These are phyloP conservation scores for Lepus townsendii DNA, from an alignment of 2,797 vertebrate genomes.

Conservation along the genomic window DNA sequence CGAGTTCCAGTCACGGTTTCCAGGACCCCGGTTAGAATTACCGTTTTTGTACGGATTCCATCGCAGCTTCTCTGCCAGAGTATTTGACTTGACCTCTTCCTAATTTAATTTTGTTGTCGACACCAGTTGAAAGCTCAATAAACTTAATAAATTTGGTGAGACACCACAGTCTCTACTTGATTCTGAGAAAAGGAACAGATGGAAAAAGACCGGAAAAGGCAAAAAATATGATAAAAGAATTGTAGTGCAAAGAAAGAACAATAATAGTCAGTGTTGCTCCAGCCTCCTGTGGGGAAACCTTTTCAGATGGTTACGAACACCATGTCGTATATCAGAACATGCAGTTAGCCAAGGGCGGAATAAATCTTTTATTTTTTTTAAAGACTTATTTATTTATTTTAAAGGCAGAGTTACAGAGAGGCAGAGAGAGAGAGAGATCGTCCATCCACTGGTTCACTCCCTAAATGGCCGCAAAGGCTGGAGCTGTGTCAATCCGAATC, in stretches of 20 bases:
- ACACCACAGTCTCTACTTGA: slow-evolving; percentile 50
- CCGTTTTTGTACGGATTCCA: background rate
- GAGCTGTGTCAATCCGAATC: too few relatives aligned
- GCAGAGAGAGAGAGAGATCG: too few relatives aligned
- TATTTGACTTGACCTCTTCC: slow-evolving; percentile 21
- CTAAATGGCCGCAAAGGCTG: too few relatives aligned
- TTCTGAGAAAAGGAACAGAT: slow-evolving; percentile 63
- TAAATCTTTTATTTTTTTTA: background rate
- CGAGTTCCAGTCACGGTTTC: slow-evolving; percentile 7
- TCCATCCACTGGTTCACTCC: too few relatives aligned
- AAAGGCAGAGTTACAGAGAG: too few relatives aligned
- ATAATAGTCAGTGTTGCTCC: background rate
- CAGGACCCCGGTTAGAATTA: slow-evolving; percentile 7
- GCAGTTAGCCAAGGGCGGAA: background rate
- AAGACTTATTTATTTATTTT: too few relatives aligned
- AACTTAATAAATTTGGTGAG: slow-evolving; percentile 61
- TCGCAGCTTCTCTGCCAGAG: slow-evolving; percentile 23
- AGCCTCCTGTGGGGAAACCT: background rate
- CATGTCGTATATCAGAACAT: background rate
- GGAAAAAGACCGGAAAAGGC: background rate
- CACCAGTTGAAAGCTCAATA: slow-evolving; percentile 31
- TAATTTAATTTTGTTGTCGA: slow-evolving; percentile 58
- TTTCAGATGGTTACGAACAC: background rate
- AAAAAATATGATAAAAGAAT: slow-evolving; percentile 33
- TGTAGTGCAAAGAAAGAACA: background rate